phyloP scores from a whole-genome alignment of 1,140 invertebrate species.

The Schlechtendalia chinensis region DNA sequence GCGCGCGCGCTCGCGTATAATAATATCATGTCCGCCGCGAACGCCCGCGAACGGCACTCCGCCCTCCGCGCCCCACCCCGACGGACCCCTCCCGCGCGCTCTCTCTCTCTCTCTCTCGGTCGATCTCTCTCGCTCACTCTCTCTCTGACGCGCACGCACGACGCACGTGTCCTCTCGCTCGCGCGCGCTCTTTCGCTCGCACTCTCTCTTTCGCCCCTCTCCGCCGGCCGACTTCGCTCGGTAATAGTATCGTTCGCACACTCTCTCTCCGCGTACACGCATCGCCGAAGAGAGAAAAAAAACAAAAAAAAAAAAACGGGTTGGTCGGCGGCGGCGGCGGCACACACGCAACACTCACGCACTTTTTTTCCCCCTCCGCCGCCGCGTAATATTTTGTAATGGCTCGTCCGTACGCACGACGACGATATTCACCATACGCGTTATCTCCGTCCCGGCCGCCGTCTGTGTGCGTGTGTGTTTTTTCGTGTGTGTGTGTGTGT shows the following conservation, averaged over 20 bases:
- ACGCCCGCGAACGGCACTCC: background rate
- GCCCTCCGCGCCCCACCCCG: too few relatives aligned
- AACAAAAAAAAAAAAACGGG: conserved; percentile 28
- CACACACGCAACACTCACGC: conserved; percentile 26
- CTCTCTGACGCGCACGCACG: background rate
- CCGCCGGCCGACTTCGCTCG: background rate
- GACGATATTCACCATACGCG: too few relatives aligned
- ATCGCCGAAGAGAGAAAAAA: too few relatives aligned
- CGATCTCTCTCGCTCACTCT: background rate
- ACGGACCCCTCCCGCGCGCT: background rate
- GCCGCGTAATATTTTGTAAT: background rate
- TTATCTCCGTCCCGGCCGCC: too few relatives aligned
- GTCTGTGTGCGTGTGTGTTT: too few relatives aligned
- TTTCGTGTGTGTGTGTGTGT: background rate
- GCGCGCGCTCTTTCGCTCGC: background rate
- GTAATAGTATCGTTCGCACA: conserved; percentile 9
- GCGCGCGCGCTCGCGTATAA: background rate
- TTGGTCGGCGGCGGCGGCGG: conserved; percentile 23
- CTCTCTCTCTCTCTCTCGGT: background rate
- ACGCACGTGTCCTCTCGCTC: background rate
- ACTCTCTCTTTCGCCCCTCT: conserved; percentile 16
- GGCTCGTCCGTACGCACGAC: background rate
- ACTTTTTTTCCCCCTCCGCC: background rate
- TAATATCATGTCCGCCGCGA: background rate
- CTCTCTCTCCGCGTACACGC: conserved; percentile 8